Evolutionary conservation across 92 coral and sea anemone genomes (phyloP), one percentile per base, ranked within the genome.

Genomic region (Hydrozoanthus gracilis): DNA sequence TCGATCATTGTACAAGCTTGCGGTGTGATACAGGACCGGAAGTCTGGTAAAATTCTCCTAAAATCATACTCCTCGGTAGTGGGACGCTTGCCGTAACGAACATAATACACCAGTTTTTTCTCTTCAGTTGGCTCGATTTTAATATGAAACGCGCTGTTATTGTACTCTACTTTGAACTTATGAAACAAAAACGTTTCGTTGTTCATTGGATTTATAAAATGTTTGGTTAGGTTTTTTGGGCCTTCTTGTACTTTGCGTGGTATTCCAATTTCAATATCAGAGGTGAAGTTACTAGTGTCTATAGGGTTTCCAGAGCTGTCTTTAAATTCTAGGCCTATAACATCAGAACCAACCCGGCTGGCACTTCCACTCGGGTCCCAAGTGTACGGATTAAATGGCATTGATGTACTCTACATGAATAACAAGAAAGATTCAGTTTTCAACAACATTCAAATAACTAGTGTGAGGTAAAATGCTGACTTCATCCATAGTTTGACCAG

Each of bases 71-170:
- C 74, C 8, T 80, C 85, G 9, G 51, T 35, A 3, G 73, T 62
- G 51, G 85, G 85, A 3, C 85, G 75, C 60, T 49, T 18, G 9
- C 74, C 85, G 12, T 48, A 65, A 8, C 58, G 85, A 48, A 80
- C 10, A 49, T 80, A 80, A 9, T 45, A 49, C 35, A 65, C 73
- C 16, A 80, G 85, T 6, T 80, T 80, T 51, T 48, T 80, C 8
- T 80, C 85, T 3, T 49, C n/a, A 47, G 0, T 10, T 11, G 85
- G 85, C 17, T 80, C 10, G 20, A 80, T 9, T 39, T 60, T 65
- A 3, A 80, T 35, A 65, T 80, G 85, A 80, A 80, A 80, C 17
- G 85, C 85, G 6, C 85, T 80, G 74, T 80, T 80, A 18, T 80
- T 5, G 20, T 80, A 80, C 52, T 80, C 15, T 11, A 80, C 61